Percentiles rank a stretch among this genome's conserved stretches.
These are phyloP conservation scores for Nebria ingens DNA, from an alignment of 1,140 invertebrate genomes.

Conservation along the genomic window DNA sequence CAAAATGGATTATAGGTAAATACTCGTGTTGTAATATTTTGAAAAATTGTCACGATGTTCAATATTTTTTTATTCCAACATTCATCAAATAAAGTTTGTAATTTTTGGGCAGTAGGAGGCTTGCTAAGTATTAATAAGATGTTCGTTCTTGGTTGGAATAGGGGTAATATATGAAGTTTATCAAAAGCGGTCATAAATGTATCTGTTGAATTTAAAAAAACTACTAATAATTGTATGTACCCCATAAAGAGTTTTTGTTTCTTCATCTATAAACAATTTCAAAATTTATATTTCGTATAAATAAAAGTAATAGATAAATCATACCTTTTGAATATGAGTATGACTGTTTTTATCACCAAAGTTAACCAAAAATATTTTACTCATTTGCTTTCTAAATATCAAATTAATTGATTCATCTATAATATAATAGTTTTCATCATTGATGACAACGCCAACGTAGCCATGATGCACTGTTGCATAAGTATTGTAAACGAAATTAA, in stretches of 20 bases:
- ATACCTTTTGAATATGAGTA: background rate
- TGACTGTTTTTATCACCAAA: no score
- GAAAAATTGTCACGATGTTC: background rate
- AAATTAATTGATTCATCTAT: no score
- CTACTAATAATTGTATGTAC: background rate
- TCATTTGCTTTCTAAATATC: no score
- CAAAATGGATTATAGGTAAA: constrained; percentile 5
- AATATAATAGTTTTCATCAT: no score
- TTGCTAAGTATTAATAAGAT: no score
- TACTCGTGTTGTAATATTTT: background rate
- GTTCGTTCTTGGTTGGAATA: no score
- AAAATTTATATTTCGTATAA: no score
- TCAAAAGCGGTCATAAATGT: background rate
- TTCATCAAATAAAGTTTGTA: background rate
- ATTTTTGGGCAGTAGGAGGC: no score
- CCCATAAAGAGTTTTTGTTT: background rate
- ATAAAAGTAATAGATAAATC: background rate
- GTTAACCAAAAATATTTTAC: no score
- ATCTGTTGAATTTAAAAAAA: background rate
- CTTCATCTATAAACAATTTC: background rate
- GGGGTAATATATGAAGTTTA: no score
- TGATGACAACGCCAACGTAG: background rate
- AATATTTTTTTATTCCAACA: background rate
- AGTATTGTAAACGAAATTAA: background rate
- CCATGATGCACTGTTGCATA: background rate